Conservation (phyloP, 1,140 invertebrate species). For the Calliopsis andreniformis region DNA sequence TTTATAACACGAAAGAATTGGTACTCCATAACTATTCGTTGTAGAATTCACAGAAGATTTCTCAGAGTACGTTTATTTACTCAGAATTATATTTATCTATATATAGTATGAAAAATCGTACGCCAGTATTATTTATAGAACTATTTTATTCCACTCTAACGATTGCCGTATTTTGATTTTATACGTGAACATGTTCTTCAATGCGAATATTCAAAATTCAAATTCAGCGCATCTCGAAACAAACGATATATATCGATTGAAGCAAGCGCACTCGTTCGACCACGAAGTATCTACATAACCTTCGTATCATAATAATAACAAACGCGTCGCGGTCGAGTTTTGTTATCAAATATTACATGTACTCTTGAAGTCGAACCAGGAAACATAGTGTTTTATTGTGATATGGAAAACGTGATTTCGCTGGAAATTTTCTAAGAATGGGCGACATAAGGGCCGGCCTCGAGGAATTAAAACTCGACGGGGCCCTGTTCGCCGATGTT, state of each 20-base stretch:
- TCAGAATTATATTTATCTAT: too few species aligned
- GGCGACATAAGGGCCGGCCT: constrained; percentile 79
- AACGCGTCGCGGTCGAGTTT: constrained; percentile 68
- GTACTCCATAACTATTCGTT: too few species aligned
- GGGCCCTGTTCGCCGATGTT: constrained; percentile 81
- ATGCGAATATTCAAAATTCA: not conserved
- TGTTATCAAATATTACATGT: constrained; percentile 65
- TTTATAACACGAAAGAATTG: too few species aligned
- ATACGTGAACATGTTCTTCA: too few species aligned
- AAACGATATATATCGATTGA: constrained; percentile 39
- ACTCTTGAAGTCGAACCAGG: constrained; percentile 23
- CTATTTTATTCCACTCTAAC: too few species aligned
- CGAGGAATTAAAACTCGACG: constrained; percentile 78
- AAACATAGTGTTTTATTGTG: constrained; percentile 29
- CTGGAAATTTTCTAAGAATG: constrained; percentile 68
- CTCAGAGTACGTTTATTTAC: too few species aligned
- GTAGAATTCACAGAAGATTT: too few species aligned
- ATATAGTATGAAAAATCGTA: too few species aligned
- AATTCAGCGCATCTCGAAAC: constrained; percentile 26
- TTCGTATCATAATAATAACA: constrained; percentile 70
- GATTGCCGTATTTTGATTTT: too few species aligned
- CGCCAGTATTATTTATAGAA: too few species aligned
- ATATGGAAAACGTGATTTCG: constrained; percentile 53
- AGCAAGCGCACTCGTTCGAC: constrained; percentile 12
- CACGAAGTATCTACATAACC: constrained; percentile 56